Base-by-base conservation (phyloP, 1,140 invertebrate species). In the Drosophila repletoides region DNA sequence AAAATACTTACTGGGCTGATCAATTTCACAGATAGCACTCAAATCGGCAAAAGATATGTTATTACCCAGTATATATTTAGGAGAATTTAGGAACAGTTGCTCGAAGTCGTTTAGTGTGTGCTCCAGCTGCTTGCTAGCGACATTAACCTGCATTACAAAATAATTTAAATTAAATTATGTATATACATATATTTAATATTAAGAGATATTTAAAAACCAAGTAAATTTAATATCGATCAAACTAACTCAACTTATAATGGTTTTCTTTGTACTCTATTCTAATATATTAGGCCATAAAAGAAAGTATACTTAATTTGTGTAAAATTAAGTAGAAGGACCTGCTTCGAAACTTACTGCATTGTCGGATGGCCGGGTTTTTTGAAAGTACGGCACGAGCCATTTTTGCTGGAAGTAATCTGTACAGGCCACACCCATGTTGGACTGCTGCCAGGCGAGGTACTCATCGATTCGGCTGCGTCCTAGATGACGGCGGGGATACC, bases 391-490 rank as follows among this genome's bases (percentile, higher is more conserved):
- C 24, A 91, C 89, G 24, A 93, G 71, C 74, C 91, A 91, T 91
- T 91, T 94, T 92, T 52, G 91, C 73, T 92, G 92, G 72, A 96
- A 96, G 76, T 94, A 95, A 87, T 94, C 91, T 5, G 94, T 92
- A 81, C 93, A 95, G 72, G 92, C 91, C 0, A 93, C 71, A 64
- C 95, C 91, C 0, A 94, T 92, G 66, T 95, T 95, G 5, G 93
- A 77, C 88, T 98, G 96, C 68, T 98, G 96, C 96, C 96, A 98
- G 89, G 96, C 94, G 29, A 97, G 89, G 76, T 94, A 98, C 89
- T 97, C 96, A 76, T 97, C 95, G 7, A 97, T 93, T 60, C 91
- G 91, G 0, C 96, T 95, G 80, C 94, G 93, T 9, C 89, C 71
- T 64, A 94, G 91, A 7, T 91, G 92, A 33, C 95, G 93, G 38